Evolutionary conservation across 2,113 vertebrate genomes (phyloP).

Genomic region (Helogale parvula): DNA sequence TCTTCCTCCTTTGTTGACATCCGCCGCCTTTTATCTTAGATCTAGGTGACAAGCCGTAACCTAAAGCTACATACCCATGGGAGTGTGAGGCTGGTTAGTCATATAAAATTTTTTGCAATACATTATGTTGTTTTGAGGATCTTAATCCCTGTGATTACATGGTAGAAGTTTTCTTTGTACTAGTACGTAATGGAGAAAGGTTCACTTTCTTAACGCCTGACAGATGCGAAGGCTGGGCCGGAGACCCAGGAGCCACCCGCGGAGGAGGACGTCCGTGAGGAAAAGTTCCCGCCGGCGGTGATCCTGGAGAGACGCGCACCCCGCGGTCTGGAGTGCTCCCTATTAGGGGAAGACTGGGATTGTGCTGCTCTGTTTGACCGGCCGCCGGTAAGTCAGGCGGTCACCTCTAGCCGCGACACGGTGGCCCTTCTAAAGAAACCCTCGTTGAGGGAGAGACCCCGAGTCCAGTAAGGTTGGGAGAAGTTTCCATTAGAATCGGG

Average conservation of each 20-base stretch:
- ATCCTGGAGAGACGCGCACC: accelerated
- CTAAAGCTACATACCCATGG: neutral
- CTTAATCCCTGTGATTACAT: neutral
- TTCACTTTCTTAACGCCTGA: neutral
- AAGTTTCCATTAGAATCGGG: neutral
- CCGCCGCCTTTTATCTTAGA: neutral
- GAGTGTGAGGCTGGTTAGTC: neutral
- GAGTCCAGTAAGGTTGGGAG: neutral
- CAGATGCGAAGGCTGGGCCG: neutral
- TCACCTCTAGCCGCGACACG: too few species aligned
- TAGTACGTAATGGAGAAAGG: too few species aligned
- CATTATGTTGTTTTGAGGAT: neutral
- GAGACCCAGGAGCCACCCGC: neutral
- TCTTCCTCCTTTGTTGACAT: neutral
- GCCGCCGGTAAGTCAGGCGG: constrained; percentile 32
- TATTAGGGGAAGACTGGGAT: neutral
- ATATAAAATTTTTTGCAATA: neutral
- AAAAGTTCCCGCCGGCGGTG: accelerated
- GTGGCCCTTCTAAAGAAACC: neutral
- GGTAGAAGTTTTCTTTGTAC: neutral
- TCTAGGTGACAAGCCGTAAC: neutral
- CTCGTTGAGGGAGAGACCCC: neutral
- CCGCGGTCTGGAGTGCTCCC: accelerated
- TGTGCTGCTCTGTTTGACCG: neutral
- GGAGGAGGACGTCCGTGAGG: neutral